Evolutionary conservation across 2,797 vertebrate species (phyloP), one percentile per base, ranked within the genome.

Genomic region (Ara ararauna): DNA sequence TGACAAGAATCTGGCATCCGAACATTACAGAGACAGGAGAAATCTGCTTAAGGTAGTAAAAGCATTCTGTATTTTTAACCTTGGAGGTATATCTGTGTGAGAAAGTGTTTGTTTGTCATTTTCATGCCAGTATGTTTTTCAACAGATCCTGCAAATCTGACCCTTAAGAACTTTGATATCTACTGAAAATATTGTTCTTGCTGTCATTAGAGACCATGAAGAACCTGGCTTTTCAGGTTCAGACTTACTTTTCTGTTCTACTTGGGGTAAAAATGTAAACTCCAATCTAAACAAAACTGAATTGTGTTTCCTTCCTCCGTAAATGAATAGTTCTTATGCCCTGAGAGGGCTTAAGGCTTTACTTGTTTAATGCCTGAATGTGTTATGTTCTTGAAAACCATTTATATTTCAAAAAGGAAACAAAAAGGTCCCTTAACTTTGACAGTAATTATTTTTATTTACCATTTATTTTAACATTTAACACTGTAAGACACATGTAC

Each of bases 1-100:
- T 99, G 98, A 99, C 99, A 76, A 99, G 98, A 98, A 99, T 99
- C 98, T 99, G 99, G 99, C 99, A 99, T 96, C 99, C 99, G 2
- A 99, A 99, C 98, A 99, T 99, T 94, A 99, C 99, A 21, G 99
- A 99, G 97, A 99, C 98, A 0, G 99, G 99, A 60, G 99, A 99
- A 93, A 99, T 99, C 97, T 99, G 99, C 97, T 98, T 99, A 89
- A 99, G 99, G 99, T 99, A 98, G 97, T 56, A 65, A 8, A 40
- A 61, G 15, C 27, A 6, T 74, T 94, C n/a, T 87, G 3, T 13
- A 56, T 45, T 27, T 79, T 70, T n/a, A 22, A 58, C 9, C 38
- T 61, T 22, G 6, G 18, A 26, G 38, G 6, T 76, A 51, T 75
- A 23, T 85, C 27, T 54, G 16, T 66, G 40, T 71, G 18, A 19